These are phyloP conservation scores for Ctenicera cuprea DNA, from an alignment of 2,888 invertebrate species.

Conservation along the genomic window DNA sequence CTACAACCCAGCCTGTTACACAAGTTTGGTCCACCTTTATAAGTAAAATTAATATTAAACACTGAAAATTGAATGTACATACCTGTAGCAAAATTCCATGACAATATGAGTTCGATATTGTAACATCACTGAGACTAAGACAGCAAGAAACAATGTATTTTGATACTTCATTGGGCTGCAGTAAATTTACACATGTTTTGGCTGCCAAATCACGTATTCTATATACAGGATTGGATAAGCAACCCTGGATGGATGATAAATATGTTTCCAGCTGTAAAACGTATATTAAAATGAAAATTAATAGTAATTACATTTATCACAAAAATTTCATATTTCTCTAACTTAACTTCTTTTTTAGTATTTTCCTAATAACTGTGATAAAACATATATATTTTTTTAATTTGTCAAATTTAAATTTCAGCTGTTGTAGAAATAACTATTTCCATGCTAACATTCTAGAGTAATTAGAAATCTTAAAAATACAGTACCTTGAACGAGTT, in stretches of 20 bases:
- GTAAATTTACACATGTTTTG: slow-evolving; percentile 79
- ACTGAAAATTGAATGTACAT: no score
- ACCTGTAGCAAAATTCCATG: slow-evolving; percentile 1
- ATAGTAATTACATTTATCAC: no score
- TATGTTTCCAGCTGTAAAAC: slow-evolving; percentile 77
- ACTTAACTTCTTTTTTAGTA: no score
- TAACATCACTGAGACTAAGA: slow-evolving; percentile 42
- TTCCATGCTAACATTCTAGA: no score
- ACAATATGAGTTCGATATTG: slow-evolving; percentile 62
- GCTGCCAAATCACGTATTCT: slow-evolving; percentile 85
- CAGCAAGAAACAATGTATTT: slow-evolving; percentile 47
- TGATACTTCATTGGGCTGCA: slow-evolving; percentile 68
- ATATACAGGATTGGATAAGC: slow-evolving; percentile 80
- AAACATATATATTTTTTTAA: no score
- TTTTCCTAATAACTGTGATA: background rate
- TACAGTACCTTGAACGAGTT: slow-evolving; percentile 33
- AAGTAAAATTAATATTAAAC: no score
- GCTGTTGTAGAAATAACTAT: no score
- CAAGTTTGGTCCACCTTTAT: no score
- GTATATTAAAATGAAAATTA: slow-evolving; percentile 22
- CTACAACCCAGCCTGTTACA: no score
- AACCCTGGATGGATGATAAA: slow-evolving; percentile 78
- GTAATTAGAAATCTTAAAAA: no score
- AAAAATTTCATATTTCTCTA: no score
- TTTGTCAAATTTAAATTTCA: no score